Evolutionary conservation across 2,888 invertebrate species (phyloP).

Genomic region (Petrolisthes cinctipes): DNA sequence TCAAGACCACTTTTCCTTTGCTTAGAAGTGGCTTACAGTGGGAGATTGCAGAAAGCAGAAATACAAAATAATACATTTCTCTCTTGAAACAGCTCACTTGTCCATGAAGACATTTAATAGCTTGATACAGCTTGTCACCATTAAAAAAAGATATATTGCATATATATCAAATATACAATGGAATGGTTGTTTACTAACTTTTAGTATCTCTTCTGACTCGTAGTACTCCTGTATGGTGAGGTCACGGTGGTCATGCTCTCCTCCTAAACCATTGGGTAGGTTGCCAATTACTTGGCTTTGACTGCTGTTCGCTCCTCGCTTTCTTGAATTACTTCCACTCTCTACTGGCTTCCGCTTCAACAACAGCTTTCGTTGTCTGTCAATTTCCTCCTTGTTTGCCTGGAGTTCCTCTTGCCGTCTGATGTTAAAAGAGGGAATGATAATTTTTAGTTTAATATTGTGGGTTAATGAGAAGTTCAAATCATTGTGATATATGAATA

Average conservation of each 20-base stretch:
- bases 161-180: too few relatives aligned
- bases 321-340: slow-evolving; percentile 75
- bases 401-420: slow-evolving; percentile 98
- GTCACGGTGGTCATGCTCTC: slow-evolving; percentile 68
- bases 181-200: slow-evolving; percentile 73
- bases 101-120: too few relatives aligned
- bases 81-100: too few relatives aligned
- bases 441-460: not conserved
- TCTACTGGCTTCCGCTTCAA: slow-evolving; percentile 93
- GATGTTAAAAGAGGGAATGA: slow-evolving; percentile 38
- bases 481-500: too few relatives aligned
- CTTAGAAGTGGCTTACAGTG: too few relatives aligned
- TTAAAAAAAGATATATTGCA: too few relatives aligned
- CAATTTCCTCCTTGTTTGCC: slow-evolving; percentile 96
- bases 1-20: too few relatives aligned
- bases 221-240: slow-evolving; percentile 82
- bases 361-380: slow-evolving; percentile 92
- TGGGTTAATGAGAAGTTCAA: too few relatives aligned
- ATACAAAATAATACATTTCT: too few relatives aligned
- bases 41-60: too few relatives aligned
- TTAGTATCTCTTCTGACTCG: slow-evolving; percentile 98
- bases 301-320: slow-evolving; percentile 67
- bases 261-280: slow-evolving; percentile 67
- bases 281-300: slow-evolving; percentile 69
- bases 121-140: too few relatives aligned